A percentile compares a stretch with the other conserved stretches of the same genome.
These are phyloP conservation scores for Pitta sordida DNA, from an alignment of 2,113 vertebrate species.

Conservation along the genomic window DNA sequence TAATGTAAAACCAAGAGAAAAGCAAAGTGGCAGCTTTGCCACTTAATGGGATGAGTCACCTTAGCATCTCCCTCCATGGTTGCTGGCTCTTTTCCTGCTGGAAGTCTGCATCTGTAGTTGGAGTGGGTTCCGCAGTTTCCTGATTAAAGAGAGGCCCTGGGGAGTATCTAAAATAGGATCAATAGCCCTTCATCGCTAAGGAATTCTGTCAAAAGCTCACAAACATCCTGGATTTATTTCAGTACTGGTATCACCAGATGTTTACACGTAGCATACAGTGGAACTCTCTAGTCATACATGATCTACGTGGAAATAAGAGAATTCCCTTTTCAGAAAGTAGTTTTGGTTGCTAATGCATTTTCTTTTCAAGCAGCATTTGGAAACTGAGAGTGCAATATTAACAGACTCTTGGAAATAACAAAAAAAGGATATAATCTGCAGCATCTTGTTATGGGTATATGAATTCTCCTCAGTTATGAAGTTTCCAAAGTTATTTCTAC, in stretches of 20 bases:
- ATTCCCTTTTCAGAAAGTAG: background rate
- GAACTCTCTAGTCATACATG: background rate
- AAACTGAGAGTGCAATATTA: conserved; percentile 16
- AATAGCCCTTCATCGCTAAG: background rate
- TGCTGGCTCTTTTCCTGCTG: background rate
- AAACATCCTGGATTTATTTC: background rate
- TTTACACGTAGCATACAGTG: background rate
- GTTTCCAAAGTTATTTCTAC: background rate
- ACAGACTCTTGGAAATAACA: background rate
- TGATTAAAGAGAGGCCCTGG: background rate
- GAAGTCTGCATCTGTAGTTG: background rate
- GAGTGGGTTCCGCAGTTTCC: background rate
- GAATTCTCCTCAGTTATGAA: background rate
- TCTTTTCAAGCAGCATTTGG: conserved; percentile 42
- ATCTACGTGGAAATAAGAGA: background rate
- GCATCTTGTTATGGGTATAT: background rate
- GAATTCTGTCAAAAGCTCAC: background rate
- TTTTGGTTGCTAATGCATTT: conserved; percentile 9
- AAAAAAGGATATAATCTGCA: conserved; percentile 9
- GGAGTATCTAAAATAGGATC: background rate
- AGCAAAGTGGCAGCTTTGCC: background rate
- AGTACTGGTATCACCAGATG: background rate
- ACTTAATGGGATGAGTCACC: background rate
- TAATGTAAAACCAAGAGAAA: background rate
- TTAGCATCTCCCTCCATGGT: accelerated